Conservation (phyloP, 2,888 invertebrate species). For the Crioceris asparagi region DNA sequence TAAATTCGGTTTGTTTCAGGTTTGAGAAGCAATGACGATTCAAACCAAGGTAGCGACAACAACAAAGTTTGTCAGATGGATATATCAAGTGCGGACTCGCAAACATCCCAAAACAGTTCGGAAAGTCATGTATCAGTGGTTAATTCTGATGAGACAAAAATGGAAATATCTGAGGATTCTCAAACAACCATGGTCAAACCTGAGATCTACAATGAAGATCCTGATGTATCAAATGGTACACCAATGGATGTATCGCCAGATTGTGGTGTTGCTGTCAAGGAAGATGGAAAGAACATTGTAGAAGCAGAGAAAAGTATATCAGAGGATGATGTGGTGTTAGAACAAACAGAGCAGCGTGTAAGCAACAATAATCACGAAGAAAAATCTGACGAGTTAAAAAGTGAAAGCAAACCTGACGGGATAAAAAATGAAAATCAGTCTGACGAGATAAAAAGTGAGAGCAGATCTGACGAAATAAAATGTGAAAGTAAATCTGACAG, state of each 20-base stretch:
- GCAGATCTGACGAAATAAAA: too few species aligned
- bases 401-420: conserved; percentile 9
- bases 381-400: conserved; percentile 3
- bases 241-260: conserved; percentile 7
- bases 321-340: too few species aligned
- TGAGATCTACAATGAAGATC: conserved; percentile 2
- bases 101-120: conserved; percentile 51
- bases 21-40: conserved; percentile 43
- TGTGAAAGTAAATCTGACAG: too few species aligned
- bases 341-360: too few species aligned
- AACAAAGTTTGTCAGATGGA: conserved; percentile 27
- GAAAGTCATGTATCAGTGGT: conserved; percentile 46
- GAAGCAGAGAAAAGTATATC: too few species aligned
- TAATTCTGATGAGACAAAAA: conserved; percentile 41
- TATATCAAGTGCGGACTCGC: conserved; percentile 47
- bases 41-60: conserved; percentile 25
- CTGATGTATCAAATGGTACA: conserved; percentile 2
- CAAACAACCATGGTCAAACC: conserved; percentile 9
- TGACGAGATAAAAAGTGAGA: conserved; percentile 6
- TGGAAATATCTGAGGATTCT: conserved; percentile 21
- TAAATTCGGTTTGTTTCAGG: conserved; percentile 26
- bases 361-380: too few species aligned
- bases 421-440: conserved; percentile 9
- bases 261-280: neutral
- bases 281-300: neutral